phyloP scores from a whole-genome alignment of 2,113 vertebrate genomes.

The Podarcis raffonei region DNA sequence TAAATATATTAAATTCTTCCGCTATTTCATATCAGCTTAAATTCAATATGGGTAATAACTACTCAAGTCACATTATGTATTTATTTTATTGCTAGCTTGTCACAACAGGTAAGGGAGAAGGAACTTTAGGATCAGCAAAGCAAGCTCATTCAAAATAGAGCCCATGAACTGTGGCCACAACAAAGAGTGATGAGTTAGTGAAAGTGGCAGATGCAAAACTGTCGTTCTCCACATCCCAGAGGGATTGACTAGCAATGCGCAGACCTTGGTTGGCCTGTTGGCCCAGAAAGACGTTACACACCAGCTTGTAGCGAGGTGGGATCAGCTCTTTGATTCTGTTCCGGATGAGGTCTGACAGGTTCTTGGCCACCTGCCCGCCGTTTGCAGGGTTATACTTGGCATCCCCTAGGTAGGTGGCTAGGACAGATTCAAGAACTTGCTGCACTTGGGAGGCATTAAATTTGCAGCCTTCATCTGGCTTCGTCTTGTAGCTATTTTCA shows the following conservation, averaged over 20 bases:
- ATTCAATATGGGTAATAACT: background rate
- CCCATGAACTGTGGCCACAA: constrained; percentile 76
- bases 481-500: constrained; percentile 71
- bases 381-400: constrained; percentile 59
- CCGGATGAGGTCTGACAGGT: constrained; percentile 72
- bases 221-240: constrained; percentile 74
- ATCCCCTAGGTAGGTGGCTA: constrained; percentile 52
- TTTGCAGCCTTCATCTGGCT: constrained; percentile 64
- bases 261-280: constrained; percentile 72
- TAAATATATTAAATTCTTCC: background rate
- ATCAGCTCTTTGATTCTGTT: constrained; percentile 67
- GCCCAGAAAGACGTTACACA: constrained; percentile 79
- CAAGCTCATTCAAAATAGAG: constrained; percentile 77
- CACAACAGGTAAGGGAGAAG: background rate
- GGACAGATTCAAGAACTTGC: constrained; percentile 55
- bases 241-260: constrained; percentile 70
- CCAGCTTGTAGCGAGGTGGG: constrained; percentile 81
- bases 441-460: constrained; percentile 59
- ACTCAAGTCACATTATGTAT: background rate
- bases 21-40: background rate
- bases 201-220: constrained; percentile 73
- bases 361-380: constrained; percentile 52
- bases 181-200: constrained; percentile 77
- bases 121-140: background rate
- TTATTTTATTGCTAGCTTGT: background rate